Conservation (phyloP, 2,888 invertebrate species). For the Megalurothrips usitatus region DNA sequence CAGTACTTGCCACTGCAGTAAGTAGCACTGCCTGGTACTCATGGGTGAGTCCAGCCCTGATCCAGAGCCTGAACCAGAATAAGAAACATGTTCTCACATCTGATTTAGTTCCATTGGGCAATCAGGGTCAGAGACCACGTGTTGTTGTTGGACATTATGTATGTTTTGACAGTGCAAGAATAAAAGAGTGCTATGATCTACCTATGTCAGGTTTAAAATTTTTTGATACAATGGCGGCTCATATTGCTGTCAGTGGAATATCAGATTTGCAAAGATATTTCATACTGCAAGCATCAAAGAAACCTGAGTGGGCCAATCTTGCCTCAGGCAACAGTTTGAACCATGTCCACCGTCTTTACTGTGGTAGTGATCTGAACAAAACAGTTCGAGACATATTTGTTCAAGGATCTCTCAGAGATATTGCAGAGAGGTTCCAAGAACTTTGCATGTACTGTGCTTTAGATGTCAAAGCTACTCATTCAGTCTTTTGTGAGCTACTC, state of each 20-base stretch:
- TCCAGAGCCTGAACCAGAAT: background rate
- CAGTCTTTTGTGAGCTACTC: conserved; percentile 64
- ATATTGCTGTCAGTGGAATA: conserved; percentile 85
- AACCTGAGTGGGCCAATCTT: conserved; percentile 63
- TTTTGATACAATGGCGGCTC: conserved; percentile 95
- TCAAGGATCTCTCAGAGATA: conserved; percentile 68
- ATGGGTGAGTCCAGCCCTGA: conserved; percentile 75
- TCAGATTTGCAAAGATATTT: conserved; percentile 85
- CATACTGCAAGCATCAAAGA: conserved; percentile 57
- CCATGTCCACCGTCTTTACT: conserved; percentile 85
- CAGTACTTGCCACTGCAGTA: conserved; percentile 86
- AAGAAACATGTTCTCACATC: conserved; percentile 45
- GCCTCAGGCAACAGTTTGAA: conserved; percentile 82
- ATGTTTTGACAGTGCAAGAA: conserved; percentile 80
- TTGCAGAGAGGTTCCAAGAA: conserved; percentile 66
- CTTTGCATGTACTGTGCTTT: conserved; percentile 82
- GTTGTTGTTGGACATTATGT: conserved; percentile 93
- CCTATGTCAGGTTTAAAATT: conserved; percentile 64
- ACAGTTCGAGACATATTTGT: conserved; percentile 75
- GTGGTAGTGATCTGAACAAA: conserved; percentile 66
- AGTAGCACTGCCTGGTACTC: conserved; percentile 84
- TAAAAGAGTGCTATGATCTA: conserved; percentile 86
- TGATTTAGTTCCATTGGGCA: conserved; percentile 71
- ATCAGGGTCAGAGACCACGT: conserved; percentile 52
- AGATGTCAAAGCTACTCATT: conserved; percentile 80